phyloP scores from a whole-genome alignment of 2,888 invertebrate species.

The Agapostemon virescens region DNA sequence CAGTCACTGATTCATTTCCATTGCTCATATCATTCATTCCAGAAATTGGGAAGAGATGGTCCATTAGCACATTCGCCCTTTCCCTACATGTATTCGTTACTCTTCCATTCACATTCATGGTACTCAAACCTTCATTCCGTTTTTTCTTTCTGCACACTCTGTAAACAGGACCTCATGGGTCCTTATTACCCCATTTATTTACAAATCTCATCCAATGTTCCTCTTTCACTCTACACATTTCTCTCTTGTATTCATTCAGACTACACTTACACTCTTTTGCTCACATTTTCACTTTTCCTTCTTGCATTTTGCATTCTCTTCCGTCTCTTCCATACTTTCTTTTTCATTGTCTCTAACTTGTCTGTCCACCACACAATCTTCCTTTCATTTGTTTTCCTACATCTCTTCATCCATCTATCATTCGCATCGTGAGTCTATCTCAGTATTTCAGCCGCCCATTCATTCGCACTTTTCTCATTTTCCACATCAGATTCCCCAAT shows the following conservation, averaged over 20 bases:
- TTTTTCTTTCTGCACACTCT: no score
- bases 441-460: neutral
- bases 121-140: no score
- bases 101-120: neutral
- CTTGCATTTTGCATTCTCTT: neutral
- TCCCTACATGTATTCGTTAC: neutral
- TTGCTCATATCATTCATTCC: no score
- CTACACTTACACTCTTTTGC: no score
- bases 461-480: neutral
- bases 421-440: neutral
- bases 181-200: no score
- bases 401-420: neutral
- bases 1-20: no score
- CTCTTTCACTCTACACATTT: no score
- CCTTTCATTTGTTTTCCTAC: neutral
- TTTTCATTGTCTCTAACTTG: neutral
- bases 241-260: no score
- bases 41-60: neutral
- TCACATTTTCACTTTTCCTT: neutral
- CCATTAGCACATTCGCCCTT: neutral
- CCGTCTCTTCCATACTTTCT: neutral
- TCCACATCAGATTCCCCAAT: no score
- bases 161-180: no score
- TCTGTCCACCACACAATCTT: conserved; percentile 11
- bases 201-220: no score